Evolutionary conservation across 2,888 invertebrate genomes (phyloP).

Genomic region (Cryptophagus acutangulus): DNA sequence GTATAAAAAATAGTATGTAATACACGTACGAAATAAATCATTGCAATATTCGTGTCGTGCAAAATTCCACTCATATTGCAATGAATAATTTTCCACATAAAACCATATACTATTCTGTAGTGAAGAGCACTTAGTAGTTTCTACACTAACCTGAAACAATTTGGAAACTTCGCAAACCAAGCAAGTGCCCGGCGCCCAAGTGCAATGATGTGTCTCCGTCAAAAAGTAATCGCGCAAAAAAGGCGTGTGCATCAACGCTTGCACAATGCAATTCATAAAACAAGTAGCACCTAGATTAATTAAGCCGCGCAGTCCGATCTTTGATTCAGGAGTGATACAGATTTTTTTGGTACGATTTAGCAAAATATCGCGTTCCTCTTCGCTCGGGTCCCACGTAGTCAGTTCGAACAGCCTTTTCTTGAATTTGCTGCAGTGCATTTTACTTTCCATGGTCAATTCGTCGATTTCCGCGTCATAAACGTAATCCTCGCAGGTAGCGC

Average conservation of each 20-base stretch:
- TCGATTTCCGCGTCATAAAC: conserved; percentile 59
- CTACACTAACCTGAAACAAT: conserved; percentile 78
- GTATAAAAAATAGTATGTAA: too few species aligned
- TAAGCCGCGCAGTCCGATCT: conserved; percentile 86
- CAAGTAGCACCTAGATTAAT: conserved; percentile 96
- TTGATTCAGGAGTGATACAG: conserved; percentile 73
- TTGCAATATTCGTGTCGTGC: too few species aligned
- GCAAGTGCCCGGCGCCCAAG: conserved; percentile 66
- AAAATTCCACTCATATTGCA: too few species aligned
- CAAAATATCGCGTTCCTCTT: conserved; percentile 71
- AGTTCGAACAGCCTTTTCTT: conserved; percentile 50
- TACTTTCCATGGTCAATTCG: conserved; percentile 39
- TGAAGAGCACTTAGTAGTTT: too few species aligned
- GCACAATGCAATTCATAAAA: conserved; percentile 98
- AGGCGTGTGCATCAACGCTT: conserved; percentile 93
- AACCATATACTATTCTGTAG: too few species aligned
- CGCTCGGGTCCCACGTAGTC: conserved; percentile 74
- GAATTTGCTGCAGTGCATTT: conserved; percentile 39
- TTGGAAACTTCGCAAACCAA: conserved; percentile 94
- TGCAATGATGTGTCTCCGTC: conserved; percentile 89
- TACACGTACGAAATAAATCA: too few species aligned
- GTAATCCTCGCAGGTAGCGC: conserved; percentile 87
- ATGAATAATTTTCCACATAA: too few species aligned
- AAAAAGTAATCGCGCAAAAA: conserved; percentile 92
- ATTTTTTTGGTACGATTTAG: conserved; percentile 72